Evolutionary conservation across 30 jellyfish, hydroid and myxozoan species (phyloP).

Genomic region (Aurelia sp.): DNA sequence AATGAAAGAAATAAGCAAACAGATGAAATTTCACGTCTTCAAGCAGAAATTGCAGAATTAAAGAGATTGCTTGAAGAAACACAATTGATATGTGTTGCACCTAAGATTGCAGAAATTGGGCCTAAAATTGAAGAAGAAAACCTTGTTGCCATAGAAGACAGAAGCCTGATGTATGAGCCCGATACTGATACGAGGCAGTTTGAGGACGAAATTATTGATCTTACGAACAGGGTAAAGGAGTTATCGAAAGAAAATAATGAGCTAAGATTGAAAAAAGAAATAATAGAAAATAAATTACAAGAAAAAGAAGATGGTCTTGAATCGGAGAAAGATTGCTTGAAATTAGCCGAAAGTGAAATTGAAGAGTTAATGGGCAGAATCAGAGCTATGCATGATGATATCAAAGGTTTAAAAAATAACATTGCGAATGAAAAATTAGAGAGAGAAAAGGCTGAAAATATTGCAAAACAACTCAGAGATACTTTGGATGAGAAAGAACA

Average conservation of each 20-base stretch:
- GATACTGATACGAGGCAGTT: not conserved
- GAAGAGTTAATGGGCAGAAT: constrained; percentile 46
- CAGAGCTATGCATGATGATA: constrained; percentile 3
- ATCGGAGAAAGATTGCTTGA: constrained; percentile 8
- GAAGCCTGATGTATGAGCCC: constrained; percentile 21
- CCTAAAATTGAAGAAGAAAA: not conserved
- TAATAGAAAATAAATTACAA: not conserved
- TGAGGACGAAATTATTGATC: constrained; percentile 20
- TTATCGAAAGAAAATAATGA: constrained; percentile 23
- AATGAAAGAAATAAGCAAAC: too few species aligned
- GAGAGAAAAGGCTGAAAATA: constrained; percentile 4
- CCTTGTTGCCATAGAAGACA: not conserved
- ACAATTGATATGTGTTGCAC: constrained; percentile 5
- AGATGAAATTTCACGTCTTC: too few species aligned
- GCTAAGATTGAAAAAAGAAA: not conserved
- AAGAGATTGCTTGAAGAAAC: not conserved
- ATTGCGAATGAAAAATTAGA: not conserved
- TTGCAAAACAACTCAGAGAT: not conserved
- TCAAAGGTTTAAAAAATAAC: not conserved
- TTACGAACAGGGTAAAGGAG: constrained; percentile 3
- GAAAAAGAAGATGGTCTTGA: not conserved
- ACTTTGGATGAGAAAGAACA: constrained; percentile 4
- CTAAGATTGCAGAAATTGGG: constrained; percentile 5
- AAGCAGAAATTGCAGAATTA: too few species aligned
- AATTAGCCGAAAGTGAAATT: constrained; percentile 55